Conservation (phyloP, 1,140 invertebrate species). For the Whitmania pigra region DNA sequence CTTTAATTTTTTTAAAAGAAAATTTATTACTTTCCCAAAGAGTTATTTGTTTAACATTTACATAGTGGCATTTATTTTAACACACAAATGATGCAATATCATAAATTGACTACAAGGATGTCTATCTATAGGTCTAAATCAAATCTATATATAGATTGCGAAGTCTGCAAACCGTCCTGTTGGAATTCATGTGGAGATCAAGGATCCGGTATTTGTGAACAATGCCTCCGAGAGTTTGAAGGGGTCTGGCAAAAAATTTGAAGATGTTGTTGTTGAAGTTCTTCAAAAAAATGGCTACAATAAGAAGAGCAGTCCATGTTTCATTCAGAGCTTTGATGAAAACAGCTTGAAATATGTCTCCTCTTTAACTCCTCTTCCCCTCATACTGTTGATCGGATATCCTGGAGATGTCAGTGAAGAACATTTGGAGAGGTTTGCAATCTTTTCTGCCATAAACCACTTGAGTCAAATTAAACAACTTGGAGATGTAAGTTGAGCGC, state of each 20-base stretch:
- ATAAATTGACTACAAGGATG: too few relatives aligned
- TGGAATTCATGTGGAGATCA: slow-evolving; percentile 16
- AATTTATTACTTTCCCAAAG: too few relatives aligned
- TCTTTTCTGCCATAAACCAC: neutral
- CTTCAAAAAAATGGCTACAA: slow-evolving; percentile 17
- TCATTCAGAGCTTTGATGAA: slow-evolving; percentile 22
- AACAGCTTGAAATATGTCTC: slow-evolving; percentile 18
- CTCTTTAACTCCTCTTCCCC: neutral
- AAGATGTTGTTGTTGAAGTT: slow-evolving; percentile 19
- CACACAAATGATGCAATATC: too few relatives aligned
- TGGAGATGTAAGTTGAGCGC: too few relatives aligned
- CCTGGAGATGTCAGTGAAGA: slow-evolving; percentile 2
- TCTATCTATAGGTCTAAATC: too few relatives aligned
- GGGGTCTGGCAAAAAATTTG: slow-evolving; percentile 15
- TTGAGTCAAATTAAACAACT: too few relatives aligned
- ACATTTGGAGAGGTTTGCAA: neutral
- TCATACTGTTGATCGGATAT: slow-evolving; percentile 4
- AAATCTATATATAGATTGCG: neutral
- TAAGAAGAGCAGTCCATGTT: neutral
- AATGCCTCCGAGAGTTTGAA: neutral
- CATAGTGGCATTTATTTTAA: too few relatives aligned
- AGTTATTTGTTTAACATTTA: too few relatives aligned
- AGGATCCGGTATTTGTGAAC: slow-evolving; percentile 14
- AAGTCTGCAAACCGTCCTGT: neutral
- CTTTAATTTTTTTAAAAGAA: neutral